Evolutionary conservation across 2,888 invertebrate genomes (phyloP).

Genomic region (Thysanoteuthis rhombus): DNA sequence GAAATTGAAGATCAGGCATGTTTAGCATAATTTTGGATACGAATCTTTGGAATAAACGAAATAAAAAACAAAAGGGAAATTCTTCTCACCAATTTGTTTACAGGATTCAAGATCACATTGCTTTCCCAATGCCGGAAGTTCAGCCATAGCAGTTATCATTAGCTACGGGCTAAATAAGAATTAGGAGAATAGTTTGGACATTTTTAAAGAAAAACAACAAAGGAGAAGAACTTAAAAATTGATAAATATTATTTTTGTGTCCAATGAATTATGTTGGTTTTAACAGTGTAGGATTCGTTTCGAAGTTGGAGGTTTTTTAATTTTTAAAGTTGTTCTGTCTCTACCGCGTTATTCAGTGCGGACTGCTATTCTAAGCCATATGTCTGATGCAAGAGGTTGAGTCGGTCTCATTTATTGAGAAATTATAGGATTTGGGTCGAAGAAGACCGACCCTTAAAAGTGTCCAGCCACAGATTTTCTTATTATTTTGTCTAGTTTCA

Average conservation of each 20-base stretch:
- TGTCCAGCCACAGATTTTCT: not conserved
- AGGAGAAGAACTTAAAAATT: not conserved
- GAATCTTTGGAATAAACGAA: not conserved
- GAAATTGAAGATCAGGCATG: not conserved
- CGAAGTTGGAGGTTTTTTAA: not conserved
- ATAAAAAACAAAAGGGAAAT: not conserved
- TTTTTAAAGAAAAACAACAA: not conserved
- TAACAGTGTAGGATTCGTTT: not conserved
- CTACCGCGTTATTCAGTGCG: slow-evolving; percentile 26
- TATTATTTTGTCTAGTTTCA: not conserved
- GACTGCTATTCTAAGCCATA: not conserved
- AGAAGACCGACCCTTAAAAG: not conserved
- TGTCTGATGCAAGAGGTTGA: slow-evolving; percentile 19
- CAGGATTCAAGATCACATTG: slow-evolving; percentile 52
- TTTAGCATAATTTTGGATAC: not conserved
- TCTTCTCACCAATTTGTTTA: slow-evolving; percentile 49
- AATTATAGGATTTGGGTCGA: not conserved
- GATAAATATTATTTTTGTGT: not conserved
- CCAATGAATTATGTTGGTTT: not conserved
- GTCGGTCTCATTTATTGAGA: not conserved
- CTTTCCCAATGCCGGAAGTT: slow-evolving; percentile 54
- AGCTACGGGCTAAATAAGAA: not conserved
- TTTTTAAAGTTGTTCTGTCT: not conserved
- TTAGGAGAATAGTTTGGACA: not conserved
- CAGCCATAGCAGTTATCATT: slow-evolving; percentile 50